A percentile compares a stretch with the other conserved stretches of the same genome.
These are phyloP conservation scores for Coenonympha arcania DNA, from an alignment of 2,888 invertebrate genomes.

Conservation along the genomic window DNA sequence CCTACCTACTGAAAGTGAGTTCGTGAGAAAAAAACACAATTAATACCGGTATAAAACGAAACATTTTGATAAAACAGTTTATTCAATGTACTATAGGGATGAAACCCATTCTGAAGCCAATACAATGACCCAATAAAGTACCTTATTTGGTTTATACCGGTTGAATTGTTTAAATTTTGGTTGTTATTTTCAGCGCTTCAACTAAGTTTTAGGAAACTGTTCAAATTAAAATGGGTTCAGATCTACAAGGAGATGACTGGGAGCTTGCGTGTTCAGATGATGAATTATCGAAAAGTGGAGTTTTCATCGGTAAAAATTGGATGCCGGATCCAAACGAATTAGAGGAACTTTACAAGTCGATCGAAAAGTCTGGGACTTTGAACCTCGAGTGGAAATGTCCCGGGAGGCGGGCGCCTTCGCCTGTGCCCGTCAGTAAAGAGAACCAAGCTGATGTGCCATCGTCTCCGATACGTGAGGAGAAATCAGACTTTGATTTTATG, in stretches of 20 bases:
- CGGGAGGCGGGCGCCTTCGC: conserved; percentile 83
- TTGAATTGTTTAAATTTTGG: too few relatives aligned
- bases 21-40: too few relatives aligned
- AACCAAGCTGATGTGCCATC: conserved; percentile 55
- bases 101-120: too few relatives aligned
- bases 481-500: conserved; percentile 89
- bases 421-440: conserved; percentile 73
- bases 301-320: conserved; percentile 74
- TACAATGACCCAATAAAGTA: too few relatives aligned
- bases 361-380: conserved; percentile 80
- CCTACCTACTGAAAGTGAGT: too few relatives aligned
- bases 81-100: too few relatives aligned
- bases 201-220: too few relatives aligned
- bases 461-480: conserved; percentile 67
- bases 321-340: conserved; percentile 80
- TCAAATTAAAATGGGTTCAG: conserved; percentile 30
- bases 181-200: too few relatives aligned
- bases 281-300: conserved; percentile 69
- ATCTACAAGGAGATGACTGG: conserved; percentile 73
- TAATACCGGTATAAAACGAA: too few relatives aligned
- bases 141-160: too few relatives aligned
- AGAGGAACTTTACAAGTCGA: conserved; percentile 78
- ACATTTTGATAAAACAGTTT: too few relatives aligned
- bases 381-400: conserved; percentile 87
- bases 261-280: conserved; percentile 79